Evolutionary conservation across 2,113 vertebrate genomes (phyloP).

Genomic region (Gymnarchus niloticus): DNA sequence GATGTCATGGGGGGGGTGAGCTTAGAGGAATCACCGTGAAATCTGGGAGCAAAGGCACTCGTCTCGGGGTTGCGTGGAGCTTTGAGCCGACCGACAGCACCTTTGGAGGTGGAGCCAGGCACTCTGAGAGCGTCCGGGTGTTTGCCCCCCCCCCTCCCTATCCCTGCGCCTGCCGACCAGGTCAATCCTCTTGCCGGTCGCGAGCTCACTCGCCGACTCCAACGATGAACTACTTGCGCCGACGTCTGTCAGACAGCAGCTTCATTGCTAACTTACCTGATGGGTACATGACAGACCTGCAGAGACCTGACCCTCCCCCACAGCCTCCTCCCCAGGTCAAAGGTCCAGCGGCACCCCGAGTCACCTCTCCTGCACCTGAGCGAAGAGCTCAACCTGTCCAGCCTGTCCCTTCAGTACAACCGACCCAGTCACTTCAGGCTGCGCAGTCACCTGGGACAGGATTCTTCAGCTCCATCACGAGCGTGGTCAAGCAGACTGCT

Average conservation of each 20-base stretch:
- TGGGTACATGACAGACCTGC: constrained; percentile 91
- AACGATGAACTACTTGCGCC: constrained; percentile 91
- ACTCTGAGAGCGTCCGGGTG: constrained; percentile 1
- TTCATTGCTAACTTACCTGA: constrained; percentile 94
- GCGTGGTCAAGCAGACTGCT: constrained; percentile 88
- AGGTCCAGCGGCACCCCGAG: constrained; percentile 47
- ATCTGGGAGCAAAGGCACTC: constrained; percentile 53
- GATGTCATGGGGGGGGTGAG: constrained; percentile 57
- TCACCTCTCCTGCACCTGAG: constrained; percentile 57
- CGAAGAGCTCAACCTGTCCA: constrained; percentile 54
- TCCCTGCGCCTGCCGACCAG: neutral
- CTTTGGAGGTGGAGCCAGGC: constrained; percentile 38
- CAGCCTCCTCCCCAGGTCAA: constrained; percentile 47
- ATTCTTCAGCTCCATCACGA: constrained; percentile 92
- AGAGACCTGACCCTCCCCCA: constrained; percentile 66
- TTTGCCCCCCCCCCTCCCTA: neutral
- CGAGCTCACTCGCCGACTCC: constrained; percentile 37
- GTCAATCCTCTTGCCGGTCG: neutral
- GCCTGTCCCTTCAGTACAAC: constrained; percentile 55
- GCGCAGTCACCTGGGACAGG: constrained; percentile 55
- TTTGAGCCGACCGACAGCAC: constrained; percentile 45
- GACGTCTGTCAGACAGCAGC: constrained; percentile 91
- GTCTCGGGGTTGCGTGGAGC: constrained; percentile 45
- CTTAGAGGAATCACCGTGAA: constrained; percentile 43
- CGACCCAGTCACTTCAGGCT: constrained; percentile 40